These are phyloP conservation scores for Tetrax tetrax DNA, from an alignment of 2,113 vertebrate genomes.

Conservation along the genomic window DNA sequence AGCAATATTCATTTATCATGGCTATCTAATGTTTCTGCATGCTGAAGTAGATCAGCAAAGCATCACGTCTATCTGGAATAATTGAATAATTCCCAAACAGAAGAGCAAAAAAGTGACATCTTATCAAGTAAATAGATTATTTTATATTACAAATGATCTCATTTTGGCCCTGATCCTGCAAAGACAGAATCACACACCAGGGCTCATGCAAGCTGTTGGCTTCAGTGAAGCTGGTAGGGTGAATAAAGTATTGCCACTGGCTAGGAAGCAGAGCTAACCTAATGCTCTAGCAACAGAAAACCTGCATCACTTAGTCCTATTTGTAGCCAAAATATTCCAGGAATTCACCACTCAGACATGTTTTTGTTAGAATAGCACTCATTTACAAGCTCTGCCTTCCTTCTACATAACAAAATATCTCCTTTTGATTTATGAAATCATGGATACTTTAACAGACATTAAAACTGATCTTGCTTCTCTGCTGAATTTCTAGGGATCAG, in stretches of 20 bases:
- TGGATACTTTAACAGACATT: background rate
- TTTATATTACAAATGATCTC: background rate
- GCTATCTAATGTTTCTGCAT: background rate
- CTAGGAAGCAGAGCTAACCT: background rate
- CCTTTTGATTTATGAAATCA: background rate
- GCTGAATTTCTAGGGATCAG: conserved; percentile 47
- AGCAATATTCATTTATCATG: background rate
- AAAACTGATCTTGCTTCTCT: background rate
- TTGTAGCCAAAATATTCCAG: background rate
- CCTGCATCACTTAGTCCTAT: background rate
- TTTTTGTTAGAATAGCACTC: background rate
- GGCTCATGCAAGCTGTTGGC: background rate
- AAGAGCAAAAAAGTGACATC: background rate
- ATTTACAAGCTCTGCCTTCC: background rate
- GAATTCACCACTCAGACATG: background rate
- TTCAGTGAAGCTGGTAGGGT: background rate
- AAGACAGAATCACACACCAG: background rate
- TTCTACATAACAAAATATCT: background rate
- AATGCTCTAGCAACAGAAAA: background rate
- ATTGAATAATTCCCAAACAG: background rate
- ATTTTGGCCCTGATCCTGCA: background rate
- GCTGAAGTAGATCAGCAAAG: background rate
- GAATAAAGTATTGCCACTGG: background rate
- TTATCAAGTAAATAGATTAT: background rate
- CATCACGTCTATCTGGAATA: background rate